Evolutionary conservation across 2,797 vertebrate genomes (phyloP).

Genomic region (Enteromius afrohamiltoni): DNA sequence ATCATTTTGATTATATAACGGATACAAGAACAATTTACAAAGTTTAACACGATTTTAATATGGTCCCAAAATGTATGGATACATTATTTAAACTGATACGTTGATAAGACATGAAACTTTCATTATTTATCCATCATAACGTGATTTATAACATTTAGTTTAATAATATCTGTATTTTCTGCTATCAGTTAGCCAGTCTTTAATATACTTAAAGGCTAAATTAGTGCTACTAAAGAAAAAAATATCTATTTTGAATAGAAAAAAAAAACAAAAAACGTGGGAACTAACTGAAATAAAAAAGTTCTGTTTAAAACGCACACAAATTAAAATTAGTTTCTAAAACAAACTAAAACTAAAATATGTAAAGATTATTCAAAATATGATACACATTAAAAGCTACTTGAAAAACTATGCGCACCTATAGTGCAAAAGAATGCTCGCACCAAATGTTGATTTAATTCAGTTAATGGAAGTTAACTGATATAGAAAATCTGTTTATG

Average conservation of each 20-base stretch:
- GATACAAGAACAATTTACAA: background rate
- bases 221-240: background rate
- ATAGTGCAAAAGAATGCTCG: background rate
- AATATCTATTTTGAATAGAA: background rate
- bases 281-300: background rate
- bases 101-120: background rate
- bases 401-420: background rate
- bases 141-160: background rate
- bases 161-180: background rate
- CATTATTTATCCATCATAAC: background rate
- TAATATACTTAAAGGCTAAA: background rate
- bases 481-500: background rate
- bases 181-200: background rate
- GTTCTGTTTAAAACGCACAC: too few relatives aligned
- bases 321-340: background rate
- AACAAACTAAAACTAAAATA: background rate
- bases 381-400: background rate
- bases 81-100: background rate
- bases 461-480: too few relatives aligned
- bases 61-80: too few relatives aligned
- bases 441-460: too few relatives aligned
- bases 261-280: background rate
- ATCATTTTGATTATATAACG: background rate
- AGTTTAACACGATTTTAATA: background rate
- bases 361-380: background rate